Evolutionary conservation across 1,140 invertebrate genomes (phyloP), one percentile per base, ranked within the genome.

Genomic region (Kradibia gibbosae): DNA sequence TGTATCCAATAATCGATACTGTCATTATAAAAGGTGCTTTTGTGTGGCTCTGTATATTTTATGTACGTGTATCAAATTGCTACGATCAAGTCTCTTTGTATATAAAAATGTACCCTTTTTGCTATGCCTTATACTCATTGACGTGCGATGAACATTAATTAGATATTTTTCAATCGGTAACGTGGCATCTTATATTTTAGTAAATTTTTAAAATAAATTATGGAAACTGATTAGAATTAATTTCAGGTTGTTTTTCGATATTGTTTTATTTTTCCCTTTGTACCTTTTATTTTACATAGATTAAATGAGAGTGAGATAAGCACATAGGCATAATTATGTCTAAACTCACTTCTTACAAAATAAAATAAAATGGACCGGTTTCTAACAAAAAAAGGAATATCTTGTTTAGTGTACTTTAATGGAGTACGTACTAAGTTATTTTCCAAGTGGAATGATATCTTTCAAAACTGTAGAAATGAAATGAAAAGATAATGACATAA

Each of bases 401-500:
- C 28, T 45, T 45, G 22, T 22, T 78, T 50, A n/a, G 60, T 28
- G 28, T 13, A 7, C 39, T 67, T 67, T 34, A 50, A 55, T n/a
- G 17, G 11, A 22, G n/a, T 3, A 50, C 20, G 20, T 25, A 31
- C 42, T 17, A 17, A 71, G 34, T 71, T 67, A 65, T 53, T 70
- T 71, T 55, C 10, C 1, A 70, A 17, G 36, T 20, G 3, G 3
- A 74, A 80, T 71, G 50, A 70, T 71, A 71, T 71, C 62, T 77
- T 75, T 65, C 20, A 76, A 57, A 77, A 77, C 55, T 81, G 22
- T 4, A 67, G 3, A 53, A 20, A 1, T 50, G 50, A 76, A 77
- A 81, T 76, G 62, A 62, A 77, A 81, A 77, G 74, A 81, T 81
- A 81, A 81, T 62, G 80, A 71, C 75, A 36, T 42, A n/a, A 48